Percentiles rank a stretch among this genome's conserved stretches.
These are phyloP conservation scores for Microplitis demolitor DNA, from an alignment of 1,140 invertebrate genomes.

Conservation along the genomic window DNA sequence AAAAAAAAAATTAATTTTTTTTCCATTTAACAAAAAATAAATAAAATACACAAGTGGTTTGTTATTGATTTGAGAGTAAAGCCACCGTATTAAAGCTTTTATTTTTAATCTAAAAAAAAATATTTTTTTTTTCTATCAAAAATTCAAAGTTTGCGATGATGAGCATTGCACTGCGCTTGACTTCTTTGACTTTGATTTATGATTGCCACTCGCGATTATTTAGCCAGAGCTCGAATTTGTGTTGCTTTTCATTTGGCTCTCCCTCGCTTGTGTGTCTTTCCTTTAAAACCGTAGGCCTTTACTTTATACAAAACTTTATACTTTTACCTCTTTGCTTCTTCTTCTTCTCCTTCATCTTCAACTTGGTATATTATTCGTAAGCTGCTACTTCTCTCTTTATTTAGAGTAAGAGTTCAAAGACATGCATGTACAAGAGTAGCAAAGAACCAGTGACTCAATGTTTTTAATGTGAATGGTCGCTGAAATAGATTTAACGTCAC, in stretches of 20 bases:
- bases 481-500: constrained; percentile 45
- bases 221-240: background rate
- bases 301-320: background rate
- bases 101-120: background rate
- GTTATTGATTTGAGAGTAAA: too few relatives aligned
- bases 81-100: too few relatives aligned
- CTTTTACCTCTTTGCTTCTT: background rate
- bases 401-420: constrained; percentile 49
- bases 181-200: constrained; percentile 3
- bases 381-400: constrained; percentile 15
- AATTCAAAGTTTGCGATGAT: background rate
- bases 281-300: background rate
- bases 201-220: constrained; percentile 7
- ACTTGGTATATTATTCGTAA: background rate
- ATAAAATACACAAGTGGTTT: too few relatives aligned
- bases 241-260: background rate
- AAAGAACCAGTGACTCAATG: constrained; percentile 43
- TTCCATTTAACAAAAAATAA: too few relatives aligned
- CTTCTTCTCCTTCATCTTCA: background rate
- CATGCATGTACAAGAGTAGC: constrained; percentile 24
- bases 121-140: background rate
- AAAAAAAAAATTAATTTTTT: too few relatives aligned
- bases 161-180: background rate
- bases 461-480: constrained; percentile 52
- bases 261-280: background rate